Evolutionary conservation across 1,140 invertebrate species (phyloP), one percentile per base, ranked within the genome.

Genomic region (Brachionus asplanchnoidis): DNA sequence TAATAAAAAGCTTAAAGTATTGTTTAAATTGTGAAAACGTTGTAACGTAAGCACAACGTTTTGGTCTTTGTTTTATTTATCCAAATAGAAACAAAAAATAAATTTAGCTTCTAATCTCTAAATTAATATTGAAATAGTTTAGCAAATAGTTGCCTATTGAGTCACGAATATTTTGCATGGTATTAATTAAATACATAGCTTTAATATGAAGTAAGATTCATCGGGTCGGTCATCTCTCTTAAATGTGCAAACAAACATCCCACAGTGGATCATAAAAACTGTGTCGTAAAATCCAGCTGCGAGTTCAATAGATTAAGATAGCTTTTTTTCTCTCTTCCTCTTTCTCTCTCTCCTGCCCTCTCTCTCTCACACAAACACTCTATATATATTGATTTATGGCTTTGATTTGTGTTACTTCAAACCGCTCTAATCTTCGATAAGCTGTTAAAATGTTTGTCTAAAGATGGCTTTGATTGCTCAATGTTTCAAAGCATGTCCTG

Each of bases 61-160:
- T 40, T 36, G 0, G 17, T n/a, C 56, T 40, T 68, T 12, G 9
- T 65, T 32, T 28, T 40, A 40, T 73, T 73, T 73, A 73, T 73
- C 11, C 68, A 73, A 73, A 73, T 73, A 70, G 12, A 36, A 44
- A n/a, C n/a, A n/a, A n/a, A 40, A 56, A 50, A n/a, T 3, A 50
- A 50, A 50, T 9, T 60, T 60, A 60, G 53, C 53, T 60, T 5
- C 53, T 60, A 73, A 73, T 73, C 68, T 73, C 68, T 73, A 73
- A 73, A 73, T 73, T 73, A 73, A 73, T 73, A 73, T 73, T 73
- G 68, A 73, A 73, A 73, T 73, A 73, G 36, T 40, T 42, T 42
- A 73, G 42, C 36, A 73, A 73, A 73, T 73, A 73, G 11, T 17
- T 8, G 14, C 14, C 9, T n/a, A 73, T 42, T 42, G 32, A 73